These are phyloP conservation scores for Parapristionchus giblindavisi DNA, from an alignment of 2,888 invertebrate genomes.

Conservation along the genomic window DNA sequence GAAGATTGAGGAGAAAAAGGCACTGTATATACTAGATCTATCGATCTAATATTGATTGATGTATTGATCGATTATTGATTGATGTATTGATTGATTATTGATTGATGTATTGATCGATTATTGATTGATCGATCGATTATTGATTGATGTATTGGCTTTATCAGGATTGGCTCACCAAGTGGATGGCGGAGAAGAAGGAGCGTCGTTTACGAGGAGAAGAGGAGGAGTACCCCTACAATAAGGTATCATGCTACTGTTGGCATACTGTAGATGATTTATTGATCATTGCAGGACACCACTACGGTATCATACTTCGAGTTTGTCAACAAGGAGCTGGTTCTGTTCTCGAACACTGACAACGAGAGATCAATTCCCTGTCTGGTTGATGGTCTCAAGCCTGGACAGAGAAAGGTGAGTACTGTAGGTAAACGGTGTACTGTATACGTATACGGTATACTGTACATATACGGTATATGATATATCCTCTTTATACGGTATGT, in stretches of 20 bases:
- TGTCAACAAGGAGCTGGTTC: slow-evolving; percentile 66
- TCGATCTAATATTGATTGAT: too few species aligned
- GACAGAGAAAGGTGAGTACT: slow-evolving; percentile 82
- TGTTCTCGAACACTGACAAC: slow-evolving; percentile 70
- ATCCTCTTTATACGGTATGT: neutral
- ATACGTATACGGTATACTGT: too few species aligned
- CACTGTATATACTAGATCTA: too few species aligned
- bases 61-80: too few species aligned
- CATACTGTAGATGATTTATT: too few species aligned
- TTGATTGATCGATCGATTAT: too few species aligned
- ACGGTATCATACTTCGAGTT: slow-evolving; percentile 63
- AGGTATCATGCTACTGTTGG: slow-evolving; percentile 42
- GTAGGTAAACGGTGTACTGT: too few species aligned
- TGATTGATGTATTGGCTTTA: too few species aligned
- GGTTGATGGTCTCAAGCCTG: slow-evolving; percentile 84
- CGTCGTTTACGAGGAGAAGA: slow-evolving; percentile 53
- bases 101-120: too few species aligned
- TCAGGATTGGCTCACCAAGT: slow-evolving; percentile 88
- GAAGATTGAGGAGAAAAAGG: too few species aligned
- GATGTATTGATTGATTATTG: too few species aligned
- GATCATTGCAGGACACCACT: slow-evolving; percentile 58
- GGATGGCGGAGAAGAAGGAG: slow-evolving; percentile 81
- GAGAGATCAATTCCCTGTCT: slow-evolving; percentile 81
- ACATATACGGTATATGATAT: neutral
- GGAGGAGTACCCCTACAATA: slow-evolving; percentile 66